phyloP scores from a whole-genome alignment of 1,140 invertebrate species.

The Pseudomyrmex cubaensis region DNA sequence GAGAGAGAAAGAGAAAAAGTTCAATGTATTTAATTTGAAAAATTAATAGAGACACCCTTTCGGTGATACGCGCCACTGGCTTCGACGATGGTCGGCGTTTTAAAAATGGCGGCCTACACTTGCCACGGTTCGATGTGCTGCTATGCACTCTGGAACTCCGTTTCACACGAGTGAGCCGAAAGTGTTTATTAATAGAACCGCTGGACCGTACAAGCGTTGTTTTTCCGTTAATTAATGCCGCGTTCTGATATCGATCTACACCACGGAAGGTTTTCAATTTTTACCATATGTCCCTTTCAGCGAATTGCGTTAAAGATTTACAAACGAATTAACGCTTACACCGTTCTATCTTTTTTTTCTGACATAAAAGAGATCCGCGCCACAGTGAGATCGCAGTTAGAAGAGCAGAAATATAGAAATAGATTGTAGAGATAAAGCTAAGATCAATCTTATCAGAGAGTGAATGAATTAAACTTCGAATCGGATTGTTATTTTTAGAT shows the following conservation, averaged over 20 bases:
- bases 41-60: constrained; percentile 48
- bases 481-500: not conserved
- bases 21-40: constrained; percentile 53
- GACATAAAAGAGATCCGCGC: not conserved
- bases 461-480: no score
- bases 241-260: constrained; percentile 2
- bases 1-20: not conserved
- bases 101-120: constrained; percentile 29
- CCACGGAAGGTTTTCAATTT: constrained; percentile 14
- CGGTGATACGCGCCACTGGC: constrained; percentile 37
- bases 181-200: constrained; percentile 56
- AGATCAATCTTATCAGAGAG: no score
- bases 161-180: constrained; percentile 20
- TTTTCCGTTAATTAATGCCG: constrained; percentile 49
- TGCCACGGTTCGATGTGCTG: not conserved
- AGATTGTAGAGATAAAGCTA: not conserved
- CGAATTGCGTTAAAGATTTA: not conserved
- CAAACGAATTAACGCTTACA: not conserved
- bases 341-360: not conserved
- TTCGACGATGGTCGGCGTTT: constrained; percentile 19
- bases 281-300: no score
- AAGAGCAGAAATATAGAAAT: not conserved
- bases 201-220: constrained; percentile 29
- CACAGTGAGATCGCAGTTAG: no score
- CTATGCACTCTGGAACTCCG: constrained; percentile 36